Conservation (phyloP, 2,113 vertebrate genomes). For the Petrocephalus microphthalmus region DNA sequence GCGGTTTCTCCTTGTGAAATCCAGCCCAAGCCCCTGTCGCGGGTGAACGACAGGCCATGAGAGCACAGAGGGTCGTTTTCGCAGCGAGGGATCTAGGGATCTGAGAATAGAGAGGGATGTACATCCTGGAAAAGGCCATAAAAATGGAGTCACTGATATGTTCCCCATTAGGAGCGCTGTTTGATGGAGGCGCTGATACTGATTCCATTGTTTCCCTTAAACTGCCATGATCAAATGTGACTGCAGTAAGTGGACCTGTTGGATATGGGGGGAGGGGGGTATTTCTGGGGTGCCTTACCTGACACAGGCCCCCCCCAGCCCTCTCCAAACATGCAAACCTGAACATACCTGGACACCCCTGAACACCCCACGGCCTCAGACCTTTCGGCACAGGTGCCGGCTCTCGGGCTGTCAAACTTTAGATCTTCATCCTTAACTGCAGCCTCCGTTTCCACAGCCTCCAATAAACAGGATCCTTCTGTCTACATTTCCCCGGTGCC, state of each 20-base stretch:
- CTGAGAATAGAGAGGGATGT: not conserved
- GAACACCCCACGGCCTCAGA: not conserved
- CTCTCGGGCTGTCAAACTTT: not conserved
- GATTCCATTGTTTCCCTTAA: not conserved
- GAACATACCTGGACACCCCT: not conserved
- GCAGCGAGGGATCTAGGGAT: not conserved
- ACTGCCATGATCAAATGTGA: not conserved
- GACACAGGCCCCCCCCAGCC: not conserved
- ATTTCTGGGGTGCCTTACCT: not conserved
- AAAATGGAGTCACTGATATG: not conserved
- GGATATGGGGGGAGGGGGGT: not conserved
- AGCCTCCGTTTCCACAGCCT: not conserved
- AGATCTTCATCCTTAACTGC: not conserved
- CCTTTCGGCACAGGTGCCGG: not conserved
- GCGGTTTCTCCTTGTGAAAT: not conserved
- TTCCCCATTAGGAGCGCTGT: not conserved
- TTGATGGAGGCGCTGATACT: not conserved
- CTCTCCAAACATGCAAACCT: not conserved
- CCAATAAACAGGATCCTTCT: conserved; percentile 43
- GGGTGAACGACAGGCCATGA: not conserved
- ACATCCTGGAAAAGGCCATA: not conserved
- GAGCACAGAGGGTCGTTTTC: not conserved
- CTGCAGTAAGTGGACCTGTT: not conserved
- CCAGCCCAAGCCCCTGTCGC: not conserved
- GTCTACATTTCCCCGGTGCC: conserved; percentile 38